Evolutionary conservation across 2,797 vertebrate species (phyloP).

Genomic region (Paramormyrops hopkinsi): DNA sequence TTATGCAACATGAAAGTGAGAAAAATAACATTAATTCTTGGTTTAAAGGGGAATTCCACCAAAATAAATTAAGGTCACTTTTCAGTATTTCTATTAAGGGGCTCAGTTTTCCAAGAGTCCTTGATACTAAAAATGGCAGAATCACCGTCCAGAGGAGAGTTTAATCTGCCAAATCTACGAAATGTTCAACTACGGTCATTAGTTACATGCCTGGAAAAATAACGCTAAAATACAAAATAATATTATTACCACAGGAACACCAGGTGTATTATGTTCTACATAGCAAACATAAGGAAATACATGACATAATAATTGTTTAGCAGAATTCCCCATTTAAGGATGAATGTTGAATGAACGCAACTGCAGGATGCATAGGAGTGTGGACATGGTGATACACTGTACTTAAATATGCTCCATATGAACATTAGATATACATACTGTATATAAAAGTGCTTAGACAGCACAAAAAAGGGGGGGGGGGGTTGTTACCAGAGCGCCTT

Average conservation of each 20-base stretch:
- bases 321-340: neutral
- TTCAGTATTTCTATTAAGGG: neutral
- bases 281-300: neutral
- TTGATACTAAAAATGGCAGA: neutral
- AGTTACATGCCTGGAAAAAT: neutral
- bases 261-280: neutral
- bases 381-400: neutral
- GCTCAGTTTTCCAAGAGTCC: neutral
- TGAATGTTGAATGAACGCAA: neutral
- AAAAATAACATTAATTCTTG: neutral
- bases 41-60: constrained; percentile 4
- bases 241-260: neutral
- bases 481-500: neutral
- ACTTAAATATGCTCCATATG: neutral
- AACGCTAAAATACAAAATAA: neutral
- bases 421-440: neutral
- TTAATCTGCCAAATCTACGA: neutral
- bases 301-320: neutral
- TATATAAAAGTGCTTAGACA: neutral
- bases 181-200: neutral
- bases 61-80: neutral
- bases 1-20: neutral
- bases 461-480: neutral
- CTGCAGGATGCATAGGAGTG: neutral
- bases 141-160: neutral